These are phyloP conservation scores for Stigmatopora argus DNA, from an alignment of 2,113 vertebrate genomes.

Conservation along the genomic window DNA sequence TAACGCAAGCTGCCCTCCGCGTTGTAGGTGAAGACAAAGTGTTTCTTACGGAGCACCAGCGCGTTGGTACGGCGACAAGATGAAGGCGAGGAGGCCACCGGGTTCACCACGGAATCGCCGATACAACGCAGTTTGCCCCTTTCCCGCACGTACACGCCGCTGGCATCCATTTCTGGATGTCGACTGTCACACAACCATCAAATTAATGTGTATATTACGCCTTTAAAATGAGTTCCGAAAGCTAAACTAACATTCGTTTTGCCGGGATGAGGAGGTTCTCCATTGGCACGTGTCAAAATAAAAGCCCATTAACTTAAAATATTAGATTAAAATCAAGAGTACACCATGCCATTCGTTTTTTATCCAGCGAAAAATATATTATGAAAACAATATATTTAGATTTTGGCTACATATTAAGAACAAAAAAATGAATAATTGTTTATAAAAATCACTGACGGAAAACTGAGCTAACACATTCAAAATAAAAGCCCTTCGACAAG, in stretches of 20 bases:
- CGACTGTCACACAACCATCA: not conserved
- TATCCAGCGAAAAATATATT: not conserved
- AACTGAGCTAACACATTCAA: not conserved
- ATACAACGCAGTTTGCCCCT: constrained; percentile 78
- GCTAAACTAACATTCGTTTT: not conserved
- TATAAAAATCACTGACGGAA: not conserved
- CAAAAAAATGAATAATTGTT: not conserved
- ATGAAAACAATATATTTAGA: not conserved
- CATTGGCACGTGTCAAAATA: constrained; percentile 41
- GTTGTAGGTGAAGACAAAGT: constrained; percentile 89
- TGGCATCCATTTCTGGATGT: constrained; percentile 51
- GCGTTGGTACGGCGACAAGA: constrained; percentile 61
- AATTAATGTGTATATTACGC: not conserved
- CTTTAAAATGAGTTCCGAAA: not conserved
- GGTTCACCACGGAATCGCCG: constrained; percentile 57
- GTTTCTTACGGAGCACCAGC: constrained; percentile 74
- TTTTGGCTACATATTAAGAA: not conserved
- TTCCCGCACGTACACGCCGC: constrained; percentile 81
- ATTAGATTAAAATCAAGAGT: not conserved
- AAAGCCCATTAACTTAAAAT: not conserved
- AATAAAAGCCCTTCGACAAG: not conserved
- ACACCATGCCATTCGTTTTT: too few species aligned
- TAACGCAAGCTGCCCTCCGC: constrained; percentile 87
- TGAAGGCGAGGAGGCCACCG: constrained; percentile 36
- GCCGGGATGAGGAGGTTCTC: not conserved